phyloP scores from a whole-genome alignment of 2,113 vertebrate genomes.

The Colius striatus region DNA sequence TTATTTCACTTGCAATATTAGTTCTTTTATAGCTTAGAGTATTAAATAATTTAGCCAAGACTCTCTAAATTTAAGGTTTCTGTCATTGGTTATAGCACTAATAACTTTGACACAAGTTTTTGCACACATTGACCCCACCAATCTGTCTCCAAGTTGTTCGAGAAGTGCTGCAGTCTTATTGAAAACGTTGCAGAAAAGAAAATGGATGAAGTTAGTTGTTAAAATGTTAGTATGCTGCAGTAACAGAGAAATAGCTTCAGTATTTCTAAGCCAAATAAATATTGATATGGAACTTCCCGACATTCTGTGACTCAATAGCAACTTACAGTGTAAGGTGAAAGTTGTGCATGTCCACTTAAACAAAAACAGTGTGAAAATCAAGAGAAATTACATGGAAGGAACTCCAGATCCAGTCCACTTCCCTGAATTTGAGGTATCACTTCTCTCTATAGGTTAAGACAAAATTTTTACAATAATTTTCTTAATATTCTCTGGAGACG shows the following conservation, averaged over 20 bases:
- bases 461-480: neutral
- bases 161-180: neutral
- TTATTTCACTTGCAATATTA: neutral
- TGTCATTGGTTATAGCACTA: neutral
- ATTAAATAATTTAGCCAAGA: neutral
- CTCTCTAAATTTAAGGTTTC: neutral
- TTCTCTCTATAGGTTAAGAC: neutral
- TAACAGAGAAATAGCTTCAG: neutral
- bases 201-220: neutral
- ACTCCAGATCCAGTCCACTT: neutral
- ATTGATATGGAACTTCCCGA: neutral
- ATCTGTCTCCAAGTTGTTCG: neutral
- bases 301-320: neutral
- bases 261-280: neutral
- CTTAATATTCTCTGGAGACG: neutral
- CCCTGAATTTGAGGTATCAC: neutral
- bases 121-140: rapidly evolving
- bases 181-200: neutral
- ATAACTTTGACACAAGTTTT: rapidly evolving
- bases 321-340: neutral
- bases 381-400: neutral
- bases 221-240: neutral
- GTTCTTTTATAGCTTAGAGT: neutral
- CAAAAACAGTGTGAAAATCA: neutral
- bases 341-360: neutral